Base-by-base conservation (phyloP, 2,797 vertebrate genomes). In the Poecilia picta region DNA sequence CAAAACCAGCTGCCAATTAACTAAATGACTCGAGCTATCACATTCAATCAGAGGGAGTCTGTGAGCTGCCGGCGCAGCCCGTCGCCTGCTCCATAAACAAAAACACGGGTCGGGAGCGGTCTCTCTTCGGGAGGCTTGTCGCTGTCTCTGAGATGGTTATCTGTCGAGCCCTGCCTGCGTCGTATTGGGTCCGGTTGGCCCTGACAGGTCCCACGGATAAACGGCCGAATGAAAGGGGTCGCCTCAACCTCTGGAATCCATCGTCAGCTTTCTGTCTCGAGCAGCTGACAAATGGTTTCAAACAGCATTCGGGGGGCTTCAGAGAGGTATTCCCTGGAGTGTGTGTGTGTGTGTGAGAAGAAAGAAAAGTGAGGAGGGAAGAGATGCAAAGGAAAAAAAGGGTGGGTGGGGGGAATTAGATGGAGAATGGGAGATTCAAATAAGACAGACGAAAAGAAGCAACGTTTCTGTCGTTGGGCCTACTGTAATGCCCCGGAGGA, bases 1-100 rank as follows among this genome's bases (percentile, higher is more conserved):
- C 89, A 82, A 83, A 93, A 93, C 90, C 94, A 94, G 94, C 91
- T 94, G 93, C 89, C 92, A 93, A 94, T 94, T 94, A 93, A 91
- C 92, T 87, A 93, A 95, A 94, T 93, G 92, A 94, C 92, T 89
- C 86, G 87, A 91, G 90, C 92, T 85, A 91, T 94, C 93, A 92
- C 90, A 82, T 94, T 90, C 92, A 93, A 93, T 95, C 94, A 95
- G 88, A 89, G 87, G 78, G 39, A 73, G 85, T 49, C 81, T 79
- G 82, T 46, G 86, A 81, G 84, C 89, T 88, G 92, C 93, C 92
- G 91, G 87, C 94, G 91, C 87, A 82, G 81, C 78, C 77, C 83
- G 85, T 33, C 73, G 81, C 79, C 68, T 25, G 33, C 85, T 89
- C 79, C 72, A 80, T 93, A 84, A 90, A 91, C 85, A 85, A 85